These are phyloP conservation scores for Slavum lentiscoides DNA, from an alignment of 2,888 invertebrate genomes.

Conservation along the genomic window DNA sequence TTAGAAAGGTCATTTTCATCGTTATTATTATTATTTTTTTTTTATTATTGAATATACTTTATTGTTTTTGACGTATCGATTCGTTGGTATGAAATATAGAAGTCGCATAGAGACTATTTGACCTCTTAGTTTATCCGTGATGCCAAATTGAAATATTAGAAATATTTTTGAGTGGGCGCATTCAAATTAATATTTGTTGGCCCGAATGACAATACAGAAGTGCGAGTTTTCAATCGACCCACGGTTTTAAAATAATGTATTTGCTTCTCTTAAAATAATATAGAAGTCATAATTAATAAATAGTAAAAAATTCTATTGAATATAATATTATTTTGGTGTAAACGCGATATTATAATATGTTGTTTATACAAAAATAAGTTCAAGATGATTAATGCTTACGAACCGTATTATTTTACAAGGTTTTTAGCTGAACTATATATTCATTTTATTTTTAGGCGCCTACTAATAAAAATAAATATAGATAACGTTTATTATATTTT, in stretches of 20 bases:
- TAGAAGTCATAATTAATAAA: not conserved
- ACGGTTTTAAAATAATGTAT: not conserved
- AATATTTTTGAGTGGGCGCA: constrained; percentile 22
- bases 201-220: not conserved
- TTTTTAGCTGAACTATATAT: too few species aligned
- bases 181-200: constrained; percentile 18
- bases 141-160: constrained; percentile 14
- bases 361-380: too few species aligned
- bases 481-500: not conserved
- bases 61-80: not conserved
- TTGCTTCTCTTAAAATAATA: not conserved
- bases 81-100: constrained; percentile 8
- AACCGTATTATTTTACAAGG: too few species aligned
- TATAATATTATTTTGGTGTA: too few species aligned
- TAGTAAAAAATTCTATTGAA: too few species aligned
- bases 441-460: too few species aligned
- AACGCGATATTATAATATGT: too few species aligned
- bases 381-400: too few species aligned
- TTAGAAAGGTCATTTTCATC: constrained; percentile 25
- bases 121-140: constrained; percentile 30
- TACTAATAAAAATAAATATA: too few species aligned
- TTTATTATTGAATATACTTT: constrained; percentile 6
- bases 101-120: constrained; percentile 10
- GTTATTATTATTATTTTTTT: constrained; percentile 1
- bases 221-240: not conserved